phyloP scores from a whole-genome alignment of 2,888 invertebrate genomes.

The Itoplectis maculator region DNA sequence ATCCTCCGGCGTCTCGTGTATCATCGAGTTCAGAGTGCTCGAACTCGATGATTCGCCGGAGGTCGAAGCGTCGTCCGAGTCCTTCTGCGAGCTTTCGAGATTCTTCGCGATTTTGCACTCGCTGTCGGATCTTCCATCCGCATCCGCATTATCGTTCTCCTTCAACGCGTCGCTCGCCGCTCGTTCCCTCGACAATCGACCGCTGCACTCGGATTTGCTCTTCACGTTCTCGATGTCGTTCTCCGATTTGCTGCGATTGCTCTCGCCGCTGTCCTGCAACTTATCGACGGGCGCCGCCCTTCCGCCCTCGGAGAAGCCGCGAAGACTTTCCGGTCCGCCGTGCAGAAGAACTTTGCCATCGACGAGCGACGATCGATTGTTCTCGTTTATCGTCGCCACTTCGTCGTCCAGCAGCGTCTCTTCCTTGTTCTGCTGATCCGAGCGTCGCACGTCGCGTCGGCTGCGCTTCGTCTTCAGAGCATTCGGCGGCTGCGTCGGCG shows the following conservation, averaged over 20 bases:
- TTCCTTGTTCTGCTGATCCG: constrained; percentile 81
- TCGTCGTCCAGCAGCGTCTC: constrained; percentile 82
- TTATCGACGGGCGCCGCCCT: constrained; percentile 65
- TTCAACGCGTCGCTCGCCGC: constrained; percentile 71
- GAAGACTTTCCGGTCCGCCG: constrained; percentile 71
- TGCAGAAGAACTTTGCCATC: constrained; percentile 67
- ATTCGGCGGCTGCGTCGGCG: constrained; percentile 54
- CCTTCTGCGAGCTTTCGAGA: constrained; percentile 75
- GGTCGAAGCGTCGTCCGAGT: constrained; percentile 81
- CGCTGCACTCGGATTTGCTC: constrained; percentile 63
- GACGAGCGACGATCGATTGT: constrained; percentile 75
- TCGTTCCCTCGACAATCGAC: constrained; percentile 67
- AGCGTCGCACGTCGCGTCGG: constrained; percentile 72
- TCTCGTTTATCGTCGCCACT: constrained; percentile 83
- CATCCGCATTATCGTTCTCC: constrained; percentile 66
- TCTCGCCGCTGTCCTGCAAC: constrained; percentile 61
- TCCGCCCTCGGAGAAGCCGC: constrained; percentile 79
- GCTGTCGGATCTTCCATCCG: constrained; percentile 66
- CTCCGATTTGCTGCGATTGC: constrained; percentile 81
- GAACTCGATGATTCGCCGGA: constrained; percentile 82
- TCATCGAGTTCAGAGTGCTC: constrained; percentile 76
- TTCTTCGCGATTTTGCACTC: constrained; percentile 72
- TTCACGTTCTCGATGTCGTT: constrained; percentile 76
- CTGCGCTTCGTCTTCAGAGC: constrained; percentile 73
- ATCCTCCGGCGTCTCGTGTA: constrained; percentile 87